A percentile compares a stretch with the other conserved stretches of the same genome.
Conservation (phyloP, 64 coral and sea anemone genomes). For the Montipora sp. region DNA sequence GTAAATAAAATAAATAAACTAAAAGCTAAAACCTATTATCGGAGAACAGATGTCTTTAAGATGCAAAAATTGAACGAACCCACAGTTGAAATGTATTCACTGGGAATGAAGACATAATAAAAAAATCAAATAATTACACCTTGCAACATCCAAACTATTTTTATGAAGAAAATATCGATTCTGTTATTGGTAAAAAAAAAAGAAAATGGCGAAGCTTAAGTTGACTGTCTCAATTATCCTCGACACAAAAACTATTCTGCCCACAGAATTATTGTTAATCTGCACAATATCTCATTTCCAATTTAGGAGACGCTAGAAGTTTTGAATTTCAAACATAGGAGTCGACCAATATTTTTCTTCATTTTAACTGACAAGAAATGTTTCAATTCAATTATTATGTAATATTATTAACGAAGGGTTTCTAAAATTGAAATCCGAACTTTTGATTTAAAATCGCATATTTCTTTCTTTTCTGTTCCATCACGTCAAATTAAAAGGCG, state of each 20-base stretch:
- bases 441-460: too few relatives aligned
- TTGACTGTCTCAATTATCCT: neutral
- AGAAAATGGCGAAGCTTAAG: neutral
- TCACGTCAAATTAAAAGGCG: neutral
- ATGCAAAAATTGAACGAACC: neutral
- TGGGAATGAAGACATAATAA: too few relatives aligned
- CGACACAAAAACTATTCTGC: neutral
- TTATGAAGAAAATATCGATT: too few relatives aligned
- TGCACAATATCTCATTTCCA: slow-evolving; percentile 1
- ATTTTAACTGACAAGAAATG: neutral
- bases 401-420: neutral
- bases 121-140: too few relatives aligned
- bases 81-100: too few relatives aligned
- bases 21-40: neutral
- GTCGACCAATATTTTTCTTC: neutral
- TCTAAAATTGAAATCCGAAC: too few relatives aligned
- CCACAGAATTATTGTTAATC: slow-evolving; percentile 24
- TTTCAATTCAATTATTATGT: too few relatives aligned
- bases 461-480: neutral
- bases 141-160: too few relatives aligned
- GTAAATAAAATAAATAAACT: slow-evolving; percentile 15
- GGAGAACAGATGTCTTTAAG: neutral
- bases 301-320: neutral
- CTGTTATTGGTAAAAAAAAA: too few relatives aligned
- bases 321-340: neutral